A percentile compares a stretch with the other conserved stretches of the same genome.
phyloP scores from a whole-genome alignment of 2,113 vertebrate genomes.

The Paradisaea rubra region DNA sequence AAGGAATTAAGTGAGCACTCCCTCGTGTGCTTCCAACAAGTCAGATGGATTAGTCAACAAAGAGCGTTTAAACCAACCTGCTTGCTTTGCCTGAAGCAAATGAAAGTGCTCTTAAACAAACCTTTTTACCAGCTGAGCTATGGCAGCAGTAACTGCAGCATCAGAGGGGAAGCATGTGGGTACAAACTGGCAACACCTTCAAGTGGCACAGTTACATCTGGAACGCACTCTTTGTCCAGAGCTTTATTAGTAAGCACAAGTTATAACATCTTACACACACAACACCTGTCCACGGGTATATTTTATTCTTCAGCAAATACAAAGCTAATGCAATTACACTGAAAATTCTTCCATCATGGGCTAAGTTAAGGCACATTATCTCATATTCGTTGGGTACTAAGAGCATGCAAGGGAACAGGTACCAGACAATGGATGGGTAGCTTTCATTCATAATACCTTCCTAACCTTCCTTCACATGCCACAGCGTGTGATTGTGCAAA shows the following conservation, averaged over 20 bases:
- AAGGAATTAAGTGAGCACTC: not conserved
- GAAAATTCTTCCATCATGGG: not conserved
- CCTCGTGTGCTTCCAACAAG: not conserved
- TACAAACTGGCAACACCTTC: not conserved
- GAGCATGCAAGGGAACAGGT: not conserved
- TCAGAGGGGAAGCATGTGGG: accelerated
- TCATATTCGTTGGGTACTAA: not conserved
- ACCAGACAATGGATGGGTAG: not conserved
- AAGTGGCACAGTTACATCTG: not conserved
- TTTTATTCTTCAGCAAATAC: not conserved
- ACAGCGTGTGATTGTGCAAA: not conserved
- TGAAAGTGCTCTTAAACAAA: not conserved
- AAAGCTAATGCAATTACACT: not conserved
- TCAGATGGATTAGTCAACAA: slow-evolving; percentile 34
- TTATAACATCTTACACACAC: not conserved
- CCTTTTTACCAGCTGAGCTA: not conserved
- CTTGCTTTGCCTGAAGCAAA: slow-evolving; percentile 1
- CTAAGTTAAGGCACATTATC: not conserved
- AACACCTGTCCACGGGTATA: accelerated
- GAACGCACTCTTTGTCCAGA: not conserved
- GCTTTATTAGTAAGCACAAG: not conserved
- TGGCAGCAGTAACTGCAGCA: not conserved
- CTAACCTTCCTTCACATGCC: not conserved
- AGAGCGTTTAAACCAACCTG: slow-evolving; percentile 24
- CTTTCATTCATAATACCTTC: not conserved